Evolutionary conservation across 2,113 vertebrate genomes (phyloP).

Genomic region (Herpetotheres cachinnans): DNA sequence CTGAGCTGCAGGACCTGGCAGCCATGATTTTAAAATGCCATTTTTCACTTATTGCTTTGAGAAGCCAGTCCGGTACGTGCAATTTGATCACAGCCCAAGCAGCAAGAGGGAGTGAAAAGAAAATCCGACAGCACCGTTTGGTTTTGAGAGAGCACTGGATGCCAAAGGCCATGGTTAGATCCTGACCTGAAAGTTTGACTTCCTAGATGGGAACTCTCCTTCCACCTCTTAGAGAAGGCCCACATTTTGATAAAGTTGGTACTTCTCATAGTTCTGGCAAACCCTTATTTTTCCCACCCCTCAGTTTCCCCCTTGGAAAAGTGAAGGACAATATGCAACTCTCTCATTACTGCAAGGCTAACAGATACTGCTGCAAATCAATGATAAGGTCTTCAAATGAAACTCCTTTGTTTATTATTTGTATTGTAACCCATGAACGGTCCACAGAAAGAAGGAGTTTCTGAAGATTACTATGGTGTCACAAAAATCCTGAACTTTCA

Average conservation of each 20-base stretch:
- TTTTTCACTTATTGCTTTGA: slow-evolving; percentile 16
- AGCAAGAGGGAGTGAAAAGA: background rate
- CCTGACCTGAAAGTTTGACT: background rate
- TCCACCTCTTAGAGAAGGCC: background rate
- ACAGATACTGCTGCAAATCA: background rate
- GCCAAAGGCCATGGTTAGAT: background rate
- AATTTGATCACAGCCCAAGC: slow-evolving; percentile 1
- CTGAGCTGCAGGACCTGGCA: background rate
- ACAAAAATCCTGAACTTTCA: background rate
- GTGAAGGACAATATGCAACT: background rate
- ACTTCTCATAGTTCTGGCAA: background rate
- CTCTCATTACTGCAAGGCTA: background rate
- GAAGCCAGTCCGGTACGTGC: background rate
- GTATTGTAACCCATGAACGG: background rate
- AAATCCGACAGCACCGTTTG: background rate
- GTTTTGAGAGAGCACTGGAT: background rate
- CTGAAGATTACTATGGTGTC: background rate
- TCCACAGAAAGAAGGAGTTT: background rate
- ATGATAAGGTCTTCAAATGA: background rate
- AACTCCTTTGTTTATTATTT: background rate
- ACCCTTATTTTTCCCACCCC: background rate
- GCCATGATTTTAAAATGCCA: slow-evolving; percentile 19
- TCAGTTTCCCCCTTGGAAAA: background rate
- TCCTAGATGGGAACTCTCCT: background rate
- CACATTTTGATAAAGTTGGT: background rate